These are phyloP conservation scores for Metacarcinus magister DNA, from an alignment of 2,888 invertebrate species.

Conservation along the genomic window DNA sequence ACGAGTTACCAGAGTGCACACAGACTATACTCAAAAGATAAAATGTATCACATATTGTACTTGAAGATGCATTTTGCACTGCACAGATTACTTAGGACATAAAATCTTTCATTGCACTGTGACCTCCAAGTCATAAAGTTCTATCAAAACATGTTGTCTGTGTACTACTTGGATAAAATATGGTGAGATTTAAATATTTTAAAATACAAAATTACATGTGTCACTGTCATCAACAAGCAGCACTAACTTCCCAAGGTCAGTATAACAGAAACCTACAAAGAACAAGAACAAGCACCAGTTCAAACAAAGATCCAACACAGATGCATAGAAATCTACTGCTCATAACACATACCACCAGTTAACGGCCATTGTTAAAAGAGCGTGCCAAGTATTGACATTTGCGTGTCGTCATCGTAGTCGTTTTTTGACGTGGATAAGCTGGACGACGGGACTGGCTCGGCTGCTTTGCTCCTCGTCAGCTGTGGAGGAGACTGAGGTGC, in stretches of 20 bases:
- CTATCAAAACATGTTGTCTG: no score
- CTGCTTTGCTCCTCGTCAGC: background rate
- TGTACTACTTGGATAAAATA: no score
- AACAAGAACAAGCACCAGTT: background rate
- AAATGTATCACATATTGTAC: no score
- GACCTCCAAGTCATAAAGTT: no score
- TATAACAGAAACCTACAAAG: background rate
- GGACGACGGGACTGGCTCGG: background rate
- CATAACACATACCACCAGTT: background rate
- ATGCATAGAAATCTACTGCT: background rate
- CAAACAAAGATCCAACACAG: background rate
- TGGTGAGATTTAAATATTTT: no score
- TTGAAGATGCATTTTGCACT: no score
- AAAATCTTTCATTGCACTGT: no score
- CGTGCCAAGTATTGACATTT: constrained; percentile 55
- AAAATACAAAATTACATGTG: no score
- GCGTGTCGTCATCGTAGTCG: background rate
- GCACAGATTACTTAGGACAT: no score
- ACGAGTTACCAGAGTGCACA: no score
- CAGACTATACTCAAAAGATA: no score
- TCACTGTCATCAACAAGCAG: background rate
- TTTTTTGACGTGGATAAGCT: background rate
- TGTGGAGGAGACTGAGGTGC: background rate
- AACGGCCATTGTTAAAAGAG: constrained; percentile 38
- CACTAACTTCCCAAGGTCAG: background rate